Base-by-base conservation (phyloP, 2,113 vertebrate species). In the Symphodus melops region DNA sequence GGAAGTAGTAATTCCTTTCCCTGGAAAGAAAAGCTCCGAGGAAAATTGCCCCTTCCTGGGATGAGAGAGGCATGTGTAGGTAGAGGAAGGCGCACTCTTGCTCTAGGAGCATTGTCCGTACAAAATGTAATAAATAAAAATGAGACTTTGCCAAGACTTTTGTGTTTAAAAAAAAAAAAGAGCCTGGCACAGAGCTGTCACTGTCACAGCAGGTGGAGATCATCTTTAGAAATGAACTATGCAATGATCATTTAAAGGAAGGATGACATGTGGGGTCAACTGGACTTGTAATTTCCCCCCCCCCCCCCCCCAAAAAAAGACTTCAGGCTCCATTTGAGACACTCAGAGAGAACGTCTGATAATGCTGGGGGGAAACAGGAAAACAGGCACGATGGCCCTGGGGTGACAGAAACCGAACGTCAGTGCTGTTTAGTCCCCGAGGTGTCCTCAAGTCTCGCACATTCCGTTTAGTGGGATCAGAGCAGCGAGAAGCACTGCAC, bases 361-460 rank as follows among this genome's bases (percentile, higher is more conserved):
- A 39, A 39, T 41, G 16, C 2, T 44, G 37, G 42, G n/a, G n/a
- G n/a, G n/a, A n/a, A n/a, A n/a, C n/a, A n/a, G n/a, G 8, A 33
- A 42, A 81, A 48, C 41, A 23, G 28, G 39, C 21, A 20, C 58
- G 62, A 44, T 13, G 42, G 3, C 13, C 16, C 20, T 14, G 33
- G 20, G 12, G 41, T 41, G 25, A 51, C 63, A 21, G 28, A 65
- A 66, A 63, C 7, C 11, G 8, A 52, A 20, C 36, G 53, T 84
- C 65, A 65, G 19, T 39, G 72, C 61, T 53, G 17, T 48, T 57
- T 53, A 63, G 55, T 61, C 68, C 68, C 77, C 72, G 80, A 76
- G 62, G 68, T 80, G 79, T 70, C 86, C 82, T 81, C 23, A 52
- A 79, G 88, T 86, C 75, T 77, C 75, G 85, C 86, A 79, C 89